Evolutionary conservation across 2,113 vertebrate genomes (phyloP).

Genomic region (Panurus biarmicus): DNA sequence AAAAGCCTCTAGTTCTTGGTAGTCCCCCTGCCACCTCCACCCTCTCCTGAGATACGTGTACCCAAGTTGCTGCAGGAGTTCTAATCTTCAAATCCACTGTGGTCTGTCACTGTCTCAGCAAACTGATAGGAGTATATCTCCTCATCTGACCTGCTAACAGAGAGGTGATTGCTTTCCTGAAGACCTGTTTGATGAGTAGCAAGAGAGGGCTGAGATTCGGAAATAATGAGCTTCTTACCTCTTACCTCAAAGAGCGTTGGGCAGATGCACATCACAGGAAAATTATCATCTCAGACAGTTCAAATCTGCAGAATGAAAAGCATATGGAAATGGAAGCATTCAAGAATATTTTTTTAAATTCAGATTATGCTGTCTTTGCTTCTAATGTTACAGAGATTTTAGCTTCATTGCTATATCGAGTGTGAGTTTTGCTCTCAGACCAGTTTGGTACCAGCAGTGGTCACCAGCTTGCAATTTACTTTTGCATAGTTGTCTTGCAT

Average conservation of each 20-base stretch:
- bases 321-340: constrained; percentile 6
- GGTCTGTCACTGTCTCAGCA: background rate
- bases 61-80: background rate
- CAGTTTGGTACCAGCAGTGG: background rate
- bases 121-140: background rate
- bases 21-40: background rate
- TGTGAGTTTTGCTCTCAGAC: background rate
- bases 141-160: background rate
- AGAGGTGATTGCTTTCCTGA: background rate
- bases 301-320: background rate
- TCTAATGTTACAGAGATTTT: background rate
- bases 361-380: background rate
- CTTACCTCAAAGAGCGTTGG: background rate
- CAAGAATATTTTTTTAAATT: background rate
- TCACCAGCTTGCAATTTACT: background rate
- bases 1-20: background rate
- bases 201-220: background rate
- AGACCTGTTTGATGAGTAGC: background rate
- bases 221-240: background rate
- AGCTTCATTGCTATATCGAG: background rate
- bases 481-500: background rate
- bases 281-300: background rate
- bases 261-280: background rate
- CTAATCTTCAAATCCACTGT: background rate
- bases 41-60: rapidly evolving